Base-by-base conservation (phyloP, 1,140 invertebrate species). In the Physella acuta region DNA sequence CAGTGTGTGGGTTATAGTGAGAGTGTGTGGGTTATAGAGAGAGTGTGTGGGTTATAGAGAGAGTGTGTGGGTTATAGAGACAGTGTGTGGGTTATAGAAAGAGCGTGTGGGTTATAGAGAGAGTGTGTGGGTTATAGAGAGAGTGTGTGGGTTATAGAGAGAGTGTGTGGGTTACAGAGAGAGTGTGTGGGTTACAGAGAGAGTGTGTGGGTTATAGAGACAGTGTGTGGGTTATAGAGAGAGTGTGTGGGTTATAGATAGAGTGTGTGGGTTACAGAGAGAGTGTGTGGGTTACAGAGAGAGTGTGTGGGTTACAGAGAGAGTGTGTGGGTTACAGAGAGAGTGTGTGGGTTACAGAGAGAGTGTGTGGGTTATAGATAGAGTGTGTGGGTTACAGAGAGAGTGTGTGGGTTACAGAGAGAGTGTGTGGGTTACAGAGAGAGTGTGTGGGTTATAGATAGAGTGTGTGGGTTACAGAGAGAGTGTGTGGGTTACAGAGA, bases 251-350 rank as follows among this genome's bases (percentile, higher is more conserved):
- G 44, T 52, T 3, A 66, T 20, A 66, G 17, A 52, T 20, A 51
- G 4, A 66, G 63, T 52, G 39, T 31, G 65, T 51, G 49, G 0
- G 53, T 24, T n/a, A 36, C 52, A 26, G 34, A 3, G 53, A 58
- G 65, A 36, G 65, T 14, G 26, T 11, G 26, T 28, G 62, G 17
- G 62, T 20, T n/a, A 30, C 1, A 33, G 37, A 51, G 62, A 51
- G 62, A 65, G 62, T 34, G 62, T 34, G 39, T 20, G 68, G 31
- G 58, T 33, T 33, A 24, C 24, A 37, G 24, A 52, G 52, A 49
- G 20, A 64, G 26, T 53, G 49, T 36, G 61, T 39, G 26, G 55
- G 36, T 34, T 34, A 51, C 1, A 71, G 49, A 20, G 36, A 34
- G 58, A 26, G 24, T n/a, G 51, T 20, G 0, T n/a, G 0, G 39